Base-by-base conservation (phyloP, 2,113 vertebrate species). In the Miniopterus natalensis region DNA sequence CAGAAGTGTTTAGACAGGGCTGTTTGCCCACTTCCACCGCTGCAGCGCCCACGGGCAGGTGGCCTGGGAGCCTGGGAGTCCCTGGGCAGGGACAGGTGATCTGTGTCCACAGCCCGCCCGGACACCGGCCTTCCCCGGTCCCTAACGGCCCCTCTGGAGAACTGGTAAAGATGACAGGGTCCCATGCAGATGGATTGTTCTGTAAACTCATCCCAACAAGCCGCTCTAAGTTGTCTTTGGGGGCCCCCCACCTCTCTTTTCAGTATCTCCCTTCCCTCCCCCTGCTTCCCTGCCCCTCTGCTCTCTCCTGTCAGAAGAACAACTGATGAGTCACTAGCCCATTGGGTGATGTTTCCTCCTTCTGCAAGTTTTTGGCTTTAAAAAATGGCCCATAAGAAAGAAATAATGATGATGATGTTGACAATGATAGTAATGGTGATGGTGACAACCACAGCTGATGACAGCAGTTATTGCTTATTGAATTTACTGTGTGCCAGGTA, bases 281-380 rank as follows among this genome's bases (percentile, higher is more conserved):
- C 6, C 6, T 12, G 55, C 45, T 92, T 40, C 53, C 51, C 40
- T 45, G 36, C 29, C 1, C 55, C 25, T 66, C 71, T 86, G 59
- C 18, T 84, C 49, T 49, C 23, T 87, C n/a, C 63, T 65, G 73
- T 27, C 27, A 36, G 85, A 68, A 92, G 96, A 95, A 70, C 78
- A 88, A 47, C 25, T 9, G 47, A 53, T 96, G 87, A 84, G 78
- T 96, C 97, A 95, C 49, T 21, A 63, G 65, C 40, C 73, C 55
- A 65, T 65, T 47, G 65, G 80, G 88, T 66, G 92, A 96, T 87
- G 40, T 65, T 66, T 59, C 86, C 55, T 49, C 51, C 61, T 87
- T 84, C 70, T 68, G 71, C 49, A 74, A 81, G 80, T 59, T 92
- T 93, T 71, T 77, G 20, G 31, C 85, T 94, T 94, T 80, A 94